These are phyloP conservation scores for Antheraea assamensis DNA, from an alignment of 2,888 invertebrate species.

Conservation along the genomic window DNA sequence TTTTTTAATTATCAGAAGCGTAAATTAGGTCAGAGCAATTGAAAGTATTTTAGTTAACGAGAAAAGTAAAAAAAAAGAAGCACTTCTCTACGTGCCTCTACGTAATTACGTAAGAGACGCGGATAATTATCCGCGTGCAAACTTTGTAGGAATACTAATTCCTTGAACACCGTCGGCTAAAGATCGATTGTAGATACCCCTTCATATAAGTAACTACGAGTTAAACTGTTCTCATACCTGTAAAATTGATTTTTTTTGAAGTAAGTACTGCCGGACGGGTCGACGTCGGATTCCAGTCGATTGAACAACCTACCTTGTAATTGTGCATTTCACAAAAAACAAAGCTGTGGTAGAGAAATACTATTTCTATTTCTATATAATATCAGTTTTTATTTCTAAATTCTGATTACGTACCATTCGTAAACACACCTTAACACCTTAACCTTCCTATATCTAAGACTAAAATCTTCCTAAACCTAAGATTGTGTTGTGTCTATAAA, in stretches of 20 bases:
- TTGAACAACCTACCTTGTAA: too few relatives aligned
- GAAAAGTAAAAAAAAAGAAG: not conserved
- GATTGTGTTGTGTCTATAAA: too few relatives aligned
- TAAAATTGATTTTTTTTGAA: not conserved
- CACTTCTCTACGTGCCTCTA: slow-evolving; percentile 2
- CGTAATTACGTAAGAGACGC: too few relatives aligned
- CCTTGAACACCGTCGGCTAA: not conserved
- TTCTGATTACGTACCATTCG: too few relatives aligned
- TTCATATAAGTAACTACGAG: not conserved
- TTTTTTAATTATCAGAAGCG: not conserved
- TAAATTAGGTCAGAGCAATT: not conserved
- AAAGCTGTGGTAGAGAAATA: too few relatives aligned
- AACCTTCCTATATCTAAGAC: too few relatives aligned
- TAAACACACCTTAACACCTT: too few relatives aligned
- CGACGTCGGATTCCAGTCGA: too few relatives aligned
- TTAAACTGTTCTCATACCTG: not conserved
- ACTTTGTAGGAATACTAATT: slow-evolving; percentile 11
- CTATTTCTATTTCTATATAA: too few relatives aligned
- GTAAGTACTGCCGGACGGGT: not conserved
- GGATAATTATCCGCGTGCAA: not conserved
- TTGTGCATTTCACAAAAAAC: too few relatives aligned
- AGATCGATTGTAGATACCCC: not conserved
- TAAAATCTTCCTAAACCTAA: too few relatives aligned
- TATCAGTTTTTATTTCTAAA: too few relatives aligned
- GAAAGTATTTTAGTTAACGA: not conserved